phyloP scores from a whole-genome alignment of 2,113 vertebrate species.

The Microcebus griseorufus region DNA sequence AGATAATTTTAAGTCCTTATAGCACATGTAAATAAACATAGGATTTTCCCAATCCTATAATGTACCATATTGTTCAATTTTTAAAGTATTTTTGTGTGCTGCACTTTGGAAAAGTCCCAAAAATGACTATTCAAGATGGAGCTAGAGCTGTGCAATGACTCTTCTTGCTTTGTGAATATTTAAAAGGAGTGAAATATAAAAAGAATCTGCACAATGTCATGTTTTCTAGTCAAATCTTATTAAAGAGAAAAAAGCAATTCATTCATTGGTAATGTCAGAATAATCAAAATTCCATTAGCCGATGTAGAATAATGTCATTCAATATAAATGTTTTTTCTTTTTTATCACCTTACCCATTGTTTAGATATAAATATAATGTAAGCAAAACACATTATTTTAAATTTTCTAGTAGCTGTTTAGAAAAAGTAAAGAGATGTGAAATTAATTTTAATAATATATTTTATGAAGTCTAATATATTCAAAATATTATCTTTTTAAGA shows the following conservation, averaged over 20 bases:
- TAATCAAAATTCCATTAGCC: background rate
- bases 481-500: background rate
- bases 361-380: background rate
- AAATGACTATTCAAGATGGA: background rate
- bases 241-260: background rate
- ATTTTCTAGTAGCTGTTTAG: background rate
- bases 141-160: background rate
- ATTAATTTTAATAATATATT: background rate
- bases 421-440: background rate
- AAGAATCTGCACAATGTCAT: background rate
- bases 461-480: background rate
- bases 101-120: background rate
- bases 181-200: background rate
- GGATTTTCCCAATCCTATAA: background rate
- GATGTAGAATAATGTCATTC: background rate
- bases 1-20: background rate
- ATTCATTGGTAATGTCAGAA: background rate
- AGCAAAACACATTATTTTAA: background rate
- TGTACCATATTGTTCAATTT: background rate
- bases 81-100: background rate
- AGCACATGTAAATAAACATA: background rate
- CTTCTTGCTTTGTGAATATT: background rate
- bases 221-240: slow-evolving; percentile 6
- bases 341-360: too few species aligned
- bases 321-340: background rate